Evolutionary conservation across 2,888 invertebrate genomes (phyloP).

Genomic region (Phaedon cochleariae): DNA sequence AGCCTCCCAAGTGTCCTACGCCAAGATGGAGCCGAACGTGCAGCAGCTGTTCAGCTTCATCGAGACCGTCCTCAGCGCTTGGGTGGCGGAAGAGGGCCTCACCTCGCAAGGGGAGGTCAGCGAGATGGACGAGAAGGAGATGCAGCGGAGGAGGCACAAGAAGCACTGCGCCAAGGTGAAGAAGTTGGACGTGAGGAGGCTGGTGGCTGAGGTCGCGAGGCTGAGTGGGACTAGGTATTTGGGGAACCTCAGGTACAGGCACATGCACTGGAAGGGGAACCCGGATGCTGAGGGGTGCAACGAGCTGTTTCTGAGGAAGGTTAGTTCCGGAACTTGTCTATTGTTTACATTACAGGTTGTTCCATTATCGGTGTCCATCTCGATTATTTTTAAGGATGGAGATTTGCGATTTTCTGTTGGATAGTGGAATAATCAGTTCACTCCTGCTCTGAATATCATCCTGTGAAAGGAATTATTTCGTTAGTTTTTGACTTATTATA

Average conservation of each 20-base stretch:
- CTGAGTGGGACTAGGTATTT: slow-evolving; percentile 72
- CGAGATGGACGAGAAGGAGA: slow-evolving; percentile 75
- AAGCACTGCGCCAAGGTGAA: slow-evolving; percentile 73
- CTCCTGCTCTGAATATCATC: too few relatives aligned
- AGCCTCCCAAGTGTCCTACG: slow-evolving; percentile 63
- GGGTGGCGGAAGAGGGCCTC: slow-evolving; percentile 78
- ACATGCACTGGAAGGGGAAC: slow-evolving; percentile 86
- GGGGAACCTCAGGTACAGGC: slow-evolving; percentile 76
- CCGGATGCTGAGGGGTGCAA: slow-evolving; percentile 89
- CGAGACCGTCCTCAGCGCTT: slow-evolving; percentile 80
- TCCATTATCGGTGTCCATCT: too few relatives aligned
- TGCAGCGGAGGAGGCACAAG: slow-evolving; percentile 67
- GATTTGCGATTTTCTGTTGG: too few relatives aligned
- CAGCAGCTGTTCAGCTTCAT: slow-evolving; percentile 85
- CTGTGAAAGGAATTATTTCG: too few relatives aligned
- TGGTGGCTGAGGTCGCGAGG: slow-evolving; percentile 76
- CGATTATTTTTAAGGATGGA: too few relatives aligned
- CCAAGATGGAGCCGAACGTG: slow-evolving; percentile 77
- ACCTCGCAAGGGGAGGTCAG: slow-evolving; percentile 78
- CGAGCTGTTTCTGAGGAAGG: slow-evolving; percentile 88
- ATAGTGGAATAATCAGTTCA: too few relatives aligned
- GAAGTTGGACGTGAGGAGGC: slow-evolving; percentile 73
- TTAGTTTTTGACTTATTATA: too few relatives aligned
- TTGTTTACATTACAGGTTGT: too few relatives aligned
- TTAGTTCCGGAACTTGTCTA: slow-evolving; percentile 55